Percentiles rank a stretch among this genome's conserved stretches.
Conservation (phyloP, 1,140 invertebrate species). For the Drepana arcuata region DNA sequence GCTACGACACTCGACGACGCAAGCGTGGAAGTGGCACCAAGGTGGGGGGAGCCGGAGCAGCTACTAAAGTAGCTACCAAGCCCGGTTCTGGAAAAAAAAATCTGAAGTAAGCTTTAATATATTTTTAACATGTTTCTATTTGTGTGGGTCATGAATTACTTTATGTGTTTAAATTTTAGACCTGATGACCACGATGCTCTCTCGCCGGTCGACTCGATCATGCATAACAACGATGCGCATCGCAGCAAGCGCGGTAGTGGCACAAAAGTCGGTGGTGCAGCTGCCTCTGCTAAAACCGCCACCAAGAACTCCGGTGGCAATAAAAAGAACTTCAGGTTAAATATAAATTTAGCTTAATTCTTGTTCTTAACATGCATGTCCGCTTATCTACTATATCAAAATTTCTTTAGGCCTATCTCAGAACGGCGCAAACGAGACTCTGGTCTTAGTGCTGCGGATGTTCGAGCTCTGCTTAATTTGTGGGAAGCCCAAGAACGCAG, state of each 20-base stretch:
- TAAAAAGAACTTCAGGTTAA: slow-evolving; percentile 62
- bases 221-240: slow-evolving; percentile 42
- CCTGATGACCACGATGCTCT: slow-evolving; percentile 33
- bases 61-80: slow-evolving; percentile 62
- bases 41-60: slow-evolving; percentile 56
- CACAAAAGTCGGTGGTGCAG: slow-evolving; percentile 54
- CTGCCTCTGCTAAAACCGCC: slow-evolving; percentile 53
- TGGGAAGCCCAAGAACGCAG: slow-evolving; percentile 69
- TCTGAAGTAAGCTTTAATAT: slow-evolving; percentile 38
- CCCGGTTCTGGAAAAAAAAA: slow-evolving; percentile 61
- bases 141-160: background rate
- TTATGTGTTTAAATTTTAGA: slow-evolving; percentile 18
- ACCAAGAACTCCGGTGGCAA: slow-evolving; percentile 58
- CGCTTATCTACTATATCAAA: too few species aligned
- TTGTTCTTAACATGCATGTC: too few species aligned
- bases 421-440: slow-evolving; percentile 65
- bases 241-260: slow-evolving; percentile 59
- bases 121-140: background rate
- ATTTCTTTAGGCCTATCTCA: slow-evolving; percentile 42
- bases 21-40: slow-evolving; percentile 60
- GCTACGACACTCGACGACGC: slow-evolving; percentile 46
- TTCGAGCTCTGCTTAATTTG: slow-evolving; percentile 58
- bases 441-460: slow-evolving; percentile 63
- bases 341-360: slow-evolving; percentile 2
- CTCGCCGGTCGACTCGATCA: slow-evolving; percentile 40